Conservation (phyloP, 1,140 invertebrate species). For the Trichonephila clavata region DNA sequence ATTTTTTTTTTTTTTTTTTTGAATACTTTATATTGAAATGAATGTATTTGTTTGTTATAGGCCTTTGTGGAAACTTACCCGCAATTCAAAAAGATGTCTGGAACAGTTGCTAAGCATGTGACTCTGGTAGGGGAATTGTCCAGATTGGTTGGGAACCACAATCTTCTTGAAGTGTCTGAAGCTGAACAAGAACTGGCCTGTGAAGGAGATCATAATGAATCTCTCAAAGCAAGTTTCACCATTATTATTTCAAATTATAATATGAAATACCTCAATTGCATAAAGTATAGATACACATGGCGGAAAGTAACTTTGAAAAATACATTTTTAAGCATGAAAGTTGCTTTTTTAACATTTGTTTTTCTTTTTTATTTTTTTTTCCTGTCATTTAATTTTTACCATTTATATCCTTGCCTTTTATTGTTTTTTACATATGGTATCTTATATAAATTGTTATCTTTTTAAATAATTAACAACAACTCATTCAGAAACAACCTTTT, state of each 20-base stretch:
- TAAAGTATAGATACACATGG: no score
- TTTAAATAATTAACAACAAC: no score
- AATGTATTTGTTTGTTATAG: slow-evolving; percentile 78
- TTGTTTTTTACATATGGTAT: no score
- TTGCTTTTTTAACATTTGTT: no score
- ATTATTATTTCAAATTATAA: neutral
- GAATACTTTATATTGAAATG: neutral
- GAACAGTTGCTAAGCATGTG: slow-evolving; percentile 98
- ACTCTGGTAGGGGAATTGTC: slow-evolving; percentile 97
- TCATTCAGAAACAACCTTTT: no score
- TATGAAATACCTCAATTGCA: neutral
- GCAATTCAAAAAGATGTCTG: slow-evolving; percentile 99
- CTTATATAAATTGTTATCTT: no score
- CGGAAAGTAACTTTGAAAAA: no score
- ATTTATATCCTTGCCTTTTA: no score
- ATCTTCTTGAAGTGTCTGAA: slow-evolving; percentile 96
- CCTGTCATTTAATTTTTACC: no score
- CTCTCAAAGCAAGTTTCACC: slow-evolving; percentile 85
- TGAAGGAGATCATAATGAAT: slow-evolving; percentile 94
- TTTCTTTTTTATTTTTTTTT: no score
- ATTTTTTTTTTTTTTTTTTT: neutral
- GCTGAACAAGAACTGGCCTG: slow-evolving; percentile 97
- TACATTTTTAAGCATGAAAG: no score
- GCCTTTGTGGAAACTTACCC: slow-evolving; percentile 99
- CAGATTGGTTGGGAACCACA: slow-evolving; percentile 88